Conservation (phyloP, 2,797 vertebrate genomes). For the Naso thynnoides region DNA sequence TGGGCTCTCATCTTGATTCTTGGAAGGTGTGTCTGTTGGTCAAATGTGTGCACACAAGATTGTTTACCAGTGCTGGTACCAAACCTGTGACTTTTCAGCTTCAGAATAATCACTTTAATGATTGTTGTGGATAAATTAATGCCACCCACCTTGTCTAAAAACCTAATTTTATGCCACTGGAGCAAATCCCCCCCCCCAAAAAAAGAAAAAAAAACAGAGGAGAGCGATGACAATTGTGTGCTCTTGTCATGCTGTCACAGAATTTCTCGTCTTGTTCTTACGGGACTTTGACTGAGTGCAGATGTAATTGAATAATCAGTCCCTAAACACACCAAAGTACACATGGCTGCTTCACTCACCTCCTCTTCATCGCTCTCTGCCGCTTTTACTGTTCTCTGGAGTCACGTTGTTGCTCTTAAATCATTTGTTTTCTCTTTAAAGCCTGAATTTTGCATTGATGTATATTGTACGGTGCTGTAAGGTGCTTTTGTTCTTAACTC, state of each 20-base stretch:
- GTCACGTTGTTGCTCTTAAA: not conserved
- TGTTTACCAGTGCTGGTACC: constrained; percentile 8
- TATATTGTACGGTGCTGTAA: not conserved
- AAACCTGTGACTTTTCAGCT: constrained; percentile 32
- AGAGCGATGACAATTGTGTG: not conserved
- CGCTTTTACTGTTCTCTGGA: not conserved
- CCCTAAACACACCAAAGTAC: not conserved
- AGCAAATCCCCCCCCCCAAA: too few species aligned
- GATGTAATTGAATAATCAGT: constrained; percentile 14
- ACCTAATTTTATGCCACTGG: constrained; percentile 1
- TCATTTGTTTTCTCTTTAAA: not conserved
- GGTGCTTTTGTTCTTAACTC: constrained; percentile 3
- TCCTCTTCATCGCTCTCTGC: not conserved
- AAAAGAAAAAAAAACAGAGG: constrained; percentile 1
- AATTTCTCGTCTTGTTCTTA: not conserved
- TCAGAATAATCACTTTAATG: constrained; percentile 17
- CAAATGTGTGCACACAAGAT: not conserved
- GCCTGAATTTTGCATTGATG: not conserved
- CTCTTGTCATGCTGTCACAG: not conserved
- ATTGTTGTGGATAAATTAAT: constrained; percentile 19
- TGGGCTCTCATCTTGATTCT: constrained; percentile 20
- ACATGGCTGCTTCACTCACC: not conserved
- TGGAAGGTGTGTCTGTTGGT: not conserved
- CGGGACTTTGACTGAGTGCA: not conserved
- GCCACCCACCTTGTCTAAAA: not conserved